Percentiles rank a stretch among this genome's conserved stretches.
phyloP scores from a whole-genome alignment of 1,140 invertebrate species.

The Aphis craccivora region DNA sequence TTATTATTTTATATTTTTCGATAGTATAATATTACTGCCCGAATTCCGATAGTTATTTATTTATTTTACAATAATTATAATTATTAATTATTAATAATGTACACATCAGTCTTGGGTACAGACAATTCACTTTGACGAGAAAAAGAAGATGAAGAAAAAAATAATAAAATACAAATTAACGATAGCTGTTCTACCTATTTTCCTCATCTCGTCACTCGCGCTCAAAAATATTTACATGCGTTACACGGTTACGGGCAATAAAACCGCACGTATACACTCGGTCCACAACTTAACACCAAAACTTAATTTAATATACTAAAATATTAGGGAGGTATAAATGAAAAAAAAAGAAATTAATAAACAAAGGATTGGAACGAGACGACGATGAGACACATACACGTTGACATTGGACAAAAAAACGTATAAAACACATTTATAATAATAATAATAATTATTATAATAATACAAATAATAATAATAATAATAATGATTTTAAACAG shows the following conservation, averaged over 20 bases:
- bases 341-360: not conserved
- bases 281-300: constrained; percentile 46
- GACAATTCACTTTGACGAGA: not conserved
- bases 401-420: constrained; percentile 42
- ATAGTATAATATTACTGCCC: constrained; percentile 26
- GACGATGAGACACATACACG: constrained; percentile 45
- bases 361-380: not conserved
- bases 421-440: constrained; percentile 35
- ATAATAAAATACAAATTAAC: not conserved
- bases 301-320: constrained; percentile 15
- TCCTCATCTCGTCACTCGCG: not conserved
- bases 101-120: constrained; percentile 54
- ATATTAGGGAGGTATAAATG: not conserved
- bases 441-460: constrained; percentile 42
- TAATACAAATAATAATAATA: constrained; percentile 12
- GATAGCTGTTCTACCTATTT: no score
- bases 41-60: not conserved
- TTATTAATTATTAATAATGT: constrained; percentile 37
- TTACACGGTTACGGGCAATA: constrained; percentile 1
- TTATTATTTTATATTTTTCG: constrained; percentile 14
- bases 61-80: constrained; percentile 11
- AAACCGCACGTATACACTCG: constrained; percentile 42
- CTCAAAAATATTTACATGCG: not conserved
- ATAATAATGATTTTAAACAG: constrained; percentile 23
- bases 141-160: not conserved